These are phyloP conservation scores for Gymnothorax reevesii DNA, from an alignment of 2,797 vertebrate genomes.

Conservation along the genomic window DNA sequence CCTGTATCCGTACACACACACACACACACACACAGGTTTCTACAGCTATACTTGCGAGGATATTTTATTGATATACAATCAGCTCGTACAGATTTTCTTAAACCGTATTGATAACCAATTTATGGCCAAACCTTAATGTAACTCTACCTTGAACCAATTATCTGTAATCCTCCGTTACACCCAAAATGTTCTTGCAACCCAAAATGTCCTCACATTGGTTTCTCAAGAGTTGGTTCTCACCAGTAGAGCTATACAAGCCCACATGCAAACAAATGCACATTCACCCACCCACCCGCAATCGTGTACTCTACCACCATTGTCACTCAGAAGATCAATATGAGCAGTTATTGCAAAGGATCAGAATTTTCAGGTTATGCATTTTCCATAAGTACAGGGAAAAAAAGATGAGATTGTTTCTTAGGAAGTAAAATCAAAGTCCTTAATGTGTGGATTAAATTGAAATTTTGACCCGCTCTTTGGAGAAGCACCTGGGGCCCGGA, in stretches of 20 bases:
- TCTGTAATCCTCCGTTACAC: no score
- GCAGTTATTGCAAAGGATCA: neutral
- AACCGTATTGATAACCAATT: no score
- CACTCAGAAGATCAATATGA: neutral
- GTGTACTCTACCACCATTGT: neutral
- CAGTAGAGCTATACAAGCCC: no score
- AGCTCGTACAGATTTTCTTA: no score
- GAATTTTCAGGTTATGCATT: neutral
- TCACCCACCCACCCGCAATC: neutral
- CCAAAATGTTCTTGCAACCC: no score
- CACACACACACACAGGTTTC: neutral
- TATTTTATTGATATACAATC: no score
- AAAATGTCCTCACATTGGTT: no score
- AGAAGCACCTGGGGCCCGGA: neutral
- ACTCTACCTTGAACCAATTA: no score
- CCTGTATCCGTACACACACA: neutral
- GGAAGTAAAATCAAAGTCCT: neutral
- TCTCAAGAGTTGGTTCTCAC: no score
- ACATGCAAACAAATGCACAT: no score
- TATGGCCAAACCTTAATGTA: no score
- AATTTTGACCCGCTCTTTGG: neutral
- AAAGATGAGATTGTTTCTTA: neutral
- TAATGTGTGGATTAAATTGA: conserved; percentile 4
- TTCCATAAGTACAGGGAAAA: neutral
- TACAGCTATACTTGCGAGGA: neutral